Evolutionary conservation across 1,140 invertebrate genomes (phyloP), one percentile per base, ranked within the genome.

Genomic region (Ceratosolen fusciceps): DNA sequence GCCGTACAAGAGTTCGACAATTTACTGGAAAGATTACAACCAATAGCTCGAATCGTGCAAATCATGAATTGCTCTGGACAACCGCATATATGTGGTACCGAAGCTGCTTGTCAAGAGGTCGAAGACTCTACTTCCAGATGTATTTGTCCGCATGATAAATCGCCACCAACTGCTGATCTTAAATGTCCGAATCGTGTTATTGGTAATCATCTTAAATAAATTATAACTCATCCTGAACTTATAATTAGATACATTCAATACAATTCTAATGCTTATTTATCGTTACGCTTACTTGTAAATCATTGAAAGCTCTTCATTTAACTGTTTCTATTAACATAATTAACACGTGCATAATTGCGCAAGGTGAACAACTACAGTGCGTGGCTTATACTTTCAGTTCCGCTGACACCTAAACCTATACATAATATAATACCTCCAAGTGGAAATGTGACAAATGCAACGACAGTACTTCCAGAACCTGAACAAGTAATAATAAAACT

Each of bases 101-200:
- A 94, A 74, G 92, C 93, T 0, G 93, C 93, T 0, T 94, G 94
- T 82, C 90, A 88, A 19, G 83, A 77, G 37, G 86, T 90, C 75
- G 84, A 89, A 54, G 74, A 72, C 19, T 65, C 90, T 8, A 90
- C 88, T 2, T 92, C 93, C 73, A 92, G 89, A 31, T 95, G 94
- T 82, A 87, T 94, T 7, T 95, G 94, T 86, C 93, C 93, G 8
- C 92, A 94, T 74, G 93, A 93, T 82, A 90, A 87, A 8, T 91
- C 91, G 16, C 89, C 90, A 2, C 92, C 93, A 16, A 94, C 93
- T 21, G 85, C 89, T 49, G 92, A 93, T 82, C 90, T 93, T 68
- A 92, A 91, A 82, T 95, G 94, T 84, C 93, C 93, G 1, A 90
- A 92, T 81, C 92, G 93, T 85, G 86, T 88, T 82, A 92, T 91